A percentile compares a stretch with the other conserved stretches of the same genome.
phyloP scores from a whole-genome alignment of 2,113 vertebrate genomes.

The Lepus americanus region DNA sequence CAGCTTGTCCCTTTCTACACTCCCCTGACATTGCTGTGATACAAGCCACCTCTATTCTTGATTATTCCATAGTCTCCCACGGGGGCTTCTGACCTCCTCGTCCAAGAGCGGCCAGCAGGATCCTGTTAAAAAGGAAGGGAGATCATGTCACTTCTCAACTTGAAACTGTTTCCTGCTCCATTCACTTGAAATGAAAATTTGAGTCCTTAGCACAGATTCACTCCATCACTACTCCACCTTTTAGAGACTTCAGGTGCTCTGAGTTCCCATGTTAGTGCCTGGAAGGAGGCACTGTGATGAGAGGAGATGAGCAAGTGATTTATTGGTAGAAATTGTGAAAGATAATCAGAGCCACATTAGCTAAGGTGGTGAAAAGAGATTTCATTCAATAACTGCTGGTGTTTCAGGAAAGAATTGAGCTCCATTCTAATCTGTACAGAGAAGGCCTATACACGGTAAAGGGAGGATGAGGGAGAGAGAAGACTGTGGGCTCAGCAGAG shows the following conservation, averaged over 20 bases:
- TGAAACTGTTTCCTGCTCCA: neutral
- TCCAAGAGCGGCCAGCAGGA: neutral
- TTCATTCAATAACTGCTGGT: neutral
- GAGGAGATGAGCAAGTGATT: neutral
- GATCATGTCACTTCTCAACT: neutral
- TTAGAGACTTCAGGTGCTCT: neutral
- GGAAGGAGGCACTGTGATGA: neutral
- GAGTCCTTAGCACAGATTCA: neutral
- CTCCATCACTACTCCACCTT: neutral
- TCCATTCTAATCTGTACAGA: neutral
- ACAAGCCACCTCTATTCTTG: neutral
- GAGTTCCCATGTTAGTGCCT: neutral
- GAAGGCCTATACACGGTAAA: neutral
- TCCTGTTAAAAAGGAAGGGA: neutral
- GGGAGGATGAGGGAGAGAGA: neutral
- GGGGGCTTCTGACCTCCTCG: accelerated
- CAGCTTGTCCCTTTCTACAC: neutral
- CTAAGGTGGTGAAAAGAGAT: neutral
- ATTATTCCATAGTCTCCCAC: neutral
- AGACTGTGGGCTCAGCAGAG: neutral
- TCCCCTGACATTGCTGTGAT: too few species aligned
- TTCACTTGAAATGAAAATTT: neutral
- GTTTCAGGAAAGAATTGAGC: neutral
- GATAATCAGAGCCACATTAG: neutral
- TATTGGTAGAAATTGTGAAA: neutral